Evolutionary conservation across 1,140 invertebrate genomes (phyloP).

Genomic region (Zaprionus camerounensis): DNA sequence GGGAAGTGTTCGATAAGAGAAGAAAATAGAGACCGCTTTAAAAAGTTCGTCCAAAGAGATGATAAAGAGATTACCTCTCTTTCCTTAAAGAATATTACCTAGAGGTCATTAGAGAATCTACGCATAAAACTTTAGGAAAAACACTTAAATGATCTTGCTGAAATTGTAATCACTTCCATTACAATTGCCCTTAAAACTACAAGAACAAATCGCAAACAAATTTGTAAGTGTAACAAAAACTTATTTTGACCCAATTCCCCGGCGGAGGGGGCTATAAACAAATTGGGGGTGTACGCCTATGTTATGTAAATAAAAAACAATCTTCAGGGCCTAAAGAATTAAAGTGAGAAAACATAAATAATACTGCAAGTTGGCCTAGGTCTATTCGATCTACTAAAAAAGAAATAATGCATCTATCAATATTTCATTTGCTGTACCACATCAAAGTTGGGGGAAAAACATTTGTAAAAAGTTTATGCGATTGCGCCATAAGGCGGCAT

Average conservation of each 20-base stretch:
- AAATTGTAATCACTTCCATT: constrained; percentile 31
- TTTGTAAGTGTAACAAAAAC: constrained; percentile 41
- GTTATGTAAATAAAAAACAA: constrained; percentile 8
- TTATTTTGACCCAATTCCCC: constrained; percentile 54
- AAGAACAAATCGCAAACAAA: constrained; percentile 31
- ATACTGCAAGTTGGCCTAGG: constrained; percentile 6
- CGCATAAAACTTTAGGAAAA: neutral
- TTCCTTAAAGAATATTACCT: neutral
- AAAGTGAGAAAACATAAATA: neutral
- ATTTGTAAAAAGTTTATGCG: constrained; percentile 1
- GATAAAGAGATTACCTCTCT: neutral
- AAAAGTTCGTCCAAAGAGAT: neutral
- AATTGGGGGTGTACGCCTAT: neutral
- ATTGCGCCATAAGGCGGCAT: constrained; percentile 34
- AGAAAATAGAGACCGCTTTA: neutral
- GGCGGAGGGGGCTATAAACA: constrained; percentile 55
- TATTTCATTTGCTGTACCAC: constrained; percentile 6
- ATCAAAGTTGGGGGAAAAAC: constrained; percentile 16
- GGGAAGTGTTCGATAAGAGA: neutral
- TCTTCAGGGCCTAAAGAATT: neutral
- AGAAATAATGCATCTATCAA: constrained; percentile 3
- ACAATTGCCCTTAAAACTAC: constrained; percentile 13
- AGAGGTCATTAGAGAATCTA: neutral
- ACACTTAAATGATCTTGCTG: constrained; percentile 29
- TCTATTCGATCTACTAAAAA: neutral